Evolutionary conservation across 2,797 vertebrate genomes (phyloP).

Genomic region (Gallinago solitaria): DNA sequence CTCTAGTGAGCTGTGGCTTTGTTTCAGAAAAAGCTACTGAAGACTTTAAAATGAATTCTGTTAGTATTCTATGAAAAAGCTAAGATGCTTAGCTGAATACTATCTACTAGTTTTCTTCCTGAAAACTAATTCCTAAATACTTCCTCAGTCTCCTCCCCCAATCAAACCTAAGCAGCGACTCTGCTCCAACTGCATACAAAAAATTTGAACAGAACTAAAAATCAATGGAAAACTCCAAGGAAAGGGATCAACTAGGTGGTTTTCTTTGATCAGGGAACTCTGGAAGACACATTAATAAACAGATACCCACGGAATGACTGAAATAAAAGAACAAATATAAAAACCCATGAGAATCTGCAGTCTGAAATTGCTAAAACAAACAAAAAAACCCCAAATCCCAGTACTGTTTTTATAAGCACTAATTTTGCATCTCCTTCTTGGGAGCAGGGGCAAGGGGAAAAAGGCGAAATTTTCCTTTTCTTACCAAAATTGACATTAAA

Average conservation of each 20-base stretch:
- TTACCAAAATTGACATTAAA: neutral
- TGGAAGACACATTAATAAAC: neutral
- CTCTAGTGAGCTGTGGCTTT: neutral
- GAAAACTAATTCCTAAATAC: neutral
- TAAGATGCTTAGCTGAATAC: neutral
- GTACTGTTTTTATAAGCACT: neutral
- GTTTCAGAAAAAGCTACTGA: neutral
- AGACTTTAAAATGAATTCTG: neutral
- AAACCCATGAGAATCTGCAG: neutral
- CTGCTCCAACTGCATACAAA: neutral
- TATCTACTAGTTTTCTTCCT: neutral
- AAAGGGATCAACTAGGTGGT: neutral
- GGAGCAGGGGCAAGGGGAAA: neutral
- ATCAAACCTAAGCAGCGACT: neutral
- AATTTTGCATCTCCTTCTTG: neutral
- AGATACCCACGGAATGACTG: neutral
- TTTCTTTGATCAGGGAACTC: neutral
- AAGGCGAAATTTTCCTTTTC: neutral
- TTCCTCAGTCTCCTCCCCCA: neutral
- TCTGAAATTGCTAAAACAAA: neutral
- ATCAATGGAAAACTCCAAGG: neutral
- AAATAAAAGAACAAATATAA: neutral
- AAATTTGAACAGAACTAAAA: neutral
- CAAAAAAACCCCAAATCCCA: neutral
- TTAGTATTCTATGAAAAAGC: neutral